Evolutionary conservation across 2,888 invertebrate species (phyloP).

Genomic region (Diaprepes abbreviatus): DNA sequence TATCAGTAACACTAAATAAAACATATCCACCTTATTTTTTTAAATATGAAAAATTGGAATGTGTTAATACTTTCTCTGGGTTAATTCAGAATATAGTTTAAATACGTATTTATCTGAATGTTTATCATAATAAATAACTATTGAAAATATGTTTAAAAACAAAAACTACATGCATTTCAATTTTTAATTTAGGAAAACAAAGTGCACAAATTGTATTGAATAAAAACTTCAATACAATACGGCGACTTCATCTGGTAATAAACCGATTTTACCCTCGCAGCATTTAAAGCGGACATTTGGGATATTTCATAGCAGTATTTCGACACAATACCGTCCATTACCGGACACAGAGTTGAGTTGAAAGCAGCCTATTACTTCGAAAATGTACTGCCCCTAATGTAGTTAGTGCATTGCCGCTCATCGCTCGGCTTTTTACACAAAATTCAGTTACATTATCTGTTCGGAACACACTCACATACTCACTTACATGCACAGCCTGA

Average conservation of each 20-base stretch:
- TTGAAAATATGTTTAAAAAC: too few species aligned
- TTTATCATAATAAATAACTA: too few species aligned
- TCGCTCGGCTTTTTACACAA: conserved; percentile 63
- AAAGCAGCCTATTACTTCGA: conserved; percentile 67
- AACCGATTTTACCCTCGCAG: conserved; percentile 30
- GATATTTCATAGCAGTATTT: conserved; percentile 43
- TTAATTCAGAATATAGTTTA: too few species aligned
- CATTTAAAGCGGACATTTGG: conserved; percentile 34
- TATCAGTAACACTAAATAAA: too few species aligned
- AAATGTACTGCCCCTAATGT: conserved; percentile 67
- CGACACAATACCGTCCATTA: conserved; percentile 66
- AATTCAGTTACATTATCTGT: conserved; percentile 62
- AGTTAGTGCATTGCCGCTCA: conserved; percentile 63
- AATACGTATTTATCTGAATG: too few species aligned
- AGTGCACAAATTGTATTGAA: neutral
- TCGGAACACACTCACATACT: conserved; percentile 37
- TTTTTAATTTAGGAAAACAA: neutral
- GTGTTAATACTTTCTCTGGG: too few species aligned
- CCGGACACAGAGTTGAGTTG: conserved; percentile 60
- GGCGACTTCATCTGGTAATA: conserved; percentile 32
- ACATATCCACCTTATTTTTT: too few species aligned
- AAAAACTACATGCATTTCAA: too few species aligned
- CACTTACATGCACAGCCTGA: conserved; percentile 16
- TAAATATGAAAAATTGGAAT: too few species aligned
- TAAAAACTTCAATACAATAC: conserved; percentile 20